These are phyloP conservation scores for Alsophila aescularia DNA, from an alignment of 2,888 invertebrate species.

Conservation along the genomic window DNA sequence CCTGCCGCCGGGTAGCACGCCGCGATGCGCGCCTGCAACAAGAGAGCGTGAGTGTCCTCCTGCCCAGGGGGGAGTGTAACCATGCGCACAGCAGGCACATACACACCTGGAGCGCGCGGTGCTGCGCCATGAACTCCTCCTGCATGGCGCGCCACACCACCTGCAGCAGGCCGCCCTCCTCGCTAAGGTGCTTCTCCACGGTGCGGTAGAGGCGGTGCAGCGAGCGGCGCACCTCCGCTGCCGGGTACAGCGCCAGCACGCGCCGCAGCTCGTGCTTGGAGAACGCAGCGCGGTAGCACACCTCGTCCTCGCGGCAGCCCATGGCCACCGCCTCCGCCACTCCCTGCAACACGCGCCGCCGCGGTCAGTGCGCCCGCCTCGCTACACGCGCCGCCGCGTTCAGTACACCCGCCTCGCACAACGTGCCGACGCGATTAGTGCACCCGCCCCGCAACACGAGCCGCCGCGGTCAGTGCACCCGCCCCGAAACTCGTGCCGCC, in stretches of 20 bases:
- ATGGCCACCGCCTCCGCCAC: constrained; percentile 96
- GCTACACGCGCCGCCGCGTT: too few species aligned
- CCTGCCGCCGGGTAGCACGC: constrained; percentile 98
- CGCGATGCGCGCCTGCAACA: constrained; percentile 93
- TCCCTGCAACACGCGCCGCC: constrained; percentile 90
- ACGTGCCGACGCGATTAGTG: too few species aligned
- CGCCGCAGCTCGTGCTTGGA: constrained; percentile 98
- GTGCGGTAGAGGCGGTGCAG: constrained; percentile 96
- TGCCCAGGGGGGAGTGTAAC: constrained; percentile 85
- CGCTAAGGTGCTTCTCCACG: constrained; percentile 98
- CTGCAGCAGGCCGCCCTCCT: constrained; percentile 96
- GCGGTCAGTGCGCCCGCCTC: constrained; percentile 95
- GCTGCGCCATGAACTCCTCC: constrained; percentile 98
- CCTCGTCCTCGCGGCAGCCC: constrained; percentile 98
- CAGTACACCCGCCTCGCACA: constrained; percentile 93
- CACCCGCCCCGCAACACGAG: constrained; percentile 94
- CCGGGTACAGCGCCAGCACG: constrained; percentile 96
- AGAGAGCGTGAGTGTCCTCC: constrained; percentile 84
- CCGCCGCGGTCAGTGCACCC: constrained; percentile 93
- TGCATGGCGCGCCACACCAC: constrained; percentile 99
- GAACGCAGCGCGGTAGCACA: constrained; percentile 98
- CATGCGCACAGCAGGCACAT: constrained; percentile 17
- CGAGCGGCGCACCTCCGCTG: constrained; percentile 88
- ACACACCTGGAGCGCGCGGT: constrained; percentile 89
- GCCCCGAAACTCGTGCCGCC: too few species aligned